These are phyloP conservation scores for Pseudorectes ferrugineus DNA, from an alignment of 2,113 vertebrate genomes.

Conservation along the genomic window DNA sequence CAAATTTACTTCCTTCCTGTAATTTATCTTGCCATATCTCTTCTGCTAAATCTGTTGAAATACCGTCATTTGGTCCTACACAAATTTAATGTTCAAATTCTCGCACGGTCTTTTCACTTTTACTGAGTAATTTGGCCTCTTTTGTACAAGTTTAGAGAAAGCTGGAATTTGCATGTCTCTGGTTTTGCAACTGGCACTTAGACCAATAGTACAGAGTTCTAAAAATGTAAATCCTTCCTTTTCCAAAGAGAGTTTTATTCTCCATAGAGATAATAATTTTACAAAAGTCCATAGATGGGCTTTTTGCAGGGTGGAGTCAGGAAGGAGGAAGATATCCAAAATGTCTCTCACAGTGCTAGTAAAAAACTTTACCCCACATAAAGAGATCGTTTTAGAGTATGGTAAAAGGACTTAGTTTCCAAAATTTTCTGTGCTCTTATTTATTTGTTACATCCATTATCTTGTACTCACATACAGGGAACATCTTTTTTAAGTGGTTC, in stretches of 20 bases:
- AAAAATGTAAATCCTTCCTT: neutral
- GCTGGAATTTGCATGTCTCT: neutral
- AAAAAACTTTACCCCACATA: neutral
- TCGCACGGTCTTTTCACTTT: neutral
- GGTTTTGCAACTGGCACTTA: neutral
- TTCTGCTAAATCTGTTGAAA: neutral
- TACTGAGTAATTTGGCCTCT: neutral
- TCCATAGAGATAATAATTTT: neutral
- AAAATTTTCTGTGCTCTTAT: neutral
- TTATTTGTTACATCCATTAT: neutral
- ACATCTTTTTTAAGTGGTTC: neutral
- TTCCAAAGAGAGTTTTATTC: neutral
- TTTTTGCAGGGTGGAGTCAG: accelerated
- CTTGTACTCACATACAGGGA: neutral
- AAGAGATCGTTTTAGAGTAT: neutral
- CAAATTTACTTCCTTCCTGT: neutral
- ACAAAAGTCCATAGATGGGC: neutral
- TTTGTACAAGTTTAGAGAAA: neutral
- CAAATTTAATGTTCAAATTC: neutral
- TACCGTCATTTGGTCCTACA: neutral
- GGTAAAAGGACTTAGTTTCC: neutral
- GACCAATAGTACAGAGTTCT: neutral
- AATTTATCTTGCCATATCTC: neutral
- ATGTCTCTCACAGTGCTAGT: neutral
- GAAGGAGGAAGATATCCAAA: neutral